A percentile compares a stretch with the other conserved stretches of the same genome.
Evolutionary conservation across 1,140 invertebrate genomes (phyloP).

Genomic region (Euura saliciscinereae): DNA sequence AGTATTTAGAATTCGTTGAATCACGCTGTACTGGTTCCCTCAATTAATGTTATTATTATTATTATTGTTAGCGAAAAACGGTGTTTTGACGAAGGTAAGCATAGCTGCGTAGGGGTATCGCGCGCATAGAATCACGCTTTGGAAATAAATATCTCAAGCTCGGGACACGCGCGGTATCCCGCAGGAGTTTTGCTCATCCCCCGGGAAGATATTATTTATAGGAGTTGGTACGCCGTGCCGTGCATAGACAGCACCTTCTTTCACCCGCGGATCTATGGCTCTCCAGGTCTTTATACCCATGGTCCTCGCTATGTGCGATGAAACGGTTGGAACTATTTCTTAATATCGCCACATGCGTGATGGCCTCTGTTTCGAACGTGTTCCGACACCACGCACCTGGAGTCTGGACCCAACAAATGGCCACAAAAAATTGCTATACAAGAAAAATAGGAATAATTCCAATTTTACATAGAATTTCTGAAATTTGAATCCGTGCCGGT

Average conservation of each 20-base stretch:
- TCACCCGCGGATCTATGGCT: not conserved
- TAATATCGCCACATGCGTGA: conserved; percentile 1
- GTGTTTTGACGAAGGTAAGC: too few species aligned
- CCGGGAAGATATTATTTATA: not conserved
- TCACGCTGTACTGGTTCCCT: too few species aligned
- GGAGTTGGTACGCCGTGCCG: conserved; percentile 1
- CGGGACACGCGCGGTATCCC: not conserved
- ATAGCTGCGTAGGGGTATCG: too few species aligned
- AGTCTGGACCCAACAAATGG: too few species aligned
- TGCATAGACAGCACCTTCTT: conserved; percentile 7
- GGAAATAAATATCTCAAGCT: conserved; percentile 3
- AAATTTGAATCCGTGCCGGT: too few species aligned
- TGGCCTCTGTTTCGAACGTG: not conserved
- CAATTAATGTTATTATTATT: too few species aligned
- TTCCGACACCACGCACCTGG: too few species aligned
- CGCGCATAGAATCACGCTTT: conserved; percentile 5
- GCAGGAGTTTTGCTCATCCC: conserved; percentile 4
- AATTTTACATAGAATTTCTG: too few species aligned
- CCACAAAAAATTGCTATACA: too few species aligned
- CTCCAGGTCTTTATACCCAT: not conserved
- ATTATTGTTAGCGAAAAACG: too few species aligned
- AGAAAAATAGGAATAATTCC: too few species aligned
- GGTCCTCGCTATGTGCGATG: not conserved
- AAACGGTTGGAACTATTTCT: not conserved
- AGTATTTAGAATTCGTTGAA: too few species aligned